Percentiles rank a stretch among this genome's conserved stretches.
These are phyloP conservation scores for Cyclophora punctaria DNA, from an alignment of 2,888 invertebrate species.

Conservation along the genomic window DNA sequence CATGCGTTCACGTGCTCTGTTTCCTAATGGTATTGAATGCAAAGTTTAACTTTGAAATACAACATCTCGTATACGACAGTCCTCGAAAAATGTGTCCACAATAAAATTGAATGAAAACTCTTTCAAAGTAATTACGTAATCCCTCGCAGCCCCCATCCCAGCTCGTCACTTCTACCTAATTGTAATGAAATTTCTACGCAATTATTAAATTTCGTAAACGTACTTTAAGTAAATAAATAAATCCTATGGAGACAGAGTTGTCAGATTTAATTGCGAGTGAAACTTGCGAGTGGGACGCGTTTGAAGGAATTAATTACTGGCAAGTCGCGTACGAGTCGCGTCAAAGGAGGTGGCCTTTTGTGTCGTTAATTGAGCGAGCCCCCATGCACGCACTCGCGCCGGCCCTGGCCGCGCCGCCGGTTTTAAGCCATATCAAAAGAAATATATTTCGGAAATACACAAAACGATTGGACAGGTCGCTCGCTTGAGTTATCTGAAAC, in stretches of 20 bases:
- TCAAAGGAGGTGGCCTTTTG: conserved; percentile 15
- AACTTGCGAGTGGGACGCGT: conserved; percentile 13
- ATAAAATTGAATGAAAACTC: neutral
- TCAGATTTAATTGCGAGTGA: conserved; percentile 14
- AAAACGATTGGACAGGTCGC: too few relatives aligned
- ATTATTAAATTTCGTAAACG: conserved; percentile 6
- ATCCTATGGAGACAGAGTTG: conserved; percentile 6
- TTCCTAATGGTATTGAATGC: neutral
- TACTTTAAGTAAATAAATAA: conserved; percentile 9
- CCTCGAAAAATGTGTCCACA: neutral
- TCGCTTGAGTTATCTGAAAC: too few relatives aligned
- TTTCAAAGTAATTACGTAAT: neutral
- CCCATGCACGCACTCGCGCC: conserved; percentile 6
- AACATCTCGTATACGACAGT: neutral
- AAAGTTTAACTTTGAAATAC: neutral
- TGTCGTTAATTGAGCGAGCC: conserved; percentile 17
- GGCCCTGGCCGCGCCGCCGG: conserved; percentile 1
- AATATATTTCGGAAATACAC: too few relatives aligned
- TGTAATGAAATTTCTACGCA: neutral
- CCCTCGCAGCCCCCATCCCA: too few relatives aligned
- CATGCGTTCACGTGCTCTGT: neutral
- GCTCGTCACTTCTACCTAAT: too few relatives aligned
- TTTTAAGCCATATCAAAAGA: too few relatives aligned
- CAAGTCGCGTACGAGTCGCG: conserved; percentile 10
- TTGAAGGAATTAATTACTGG: conserved; percentile 21